Percentiles rank a stretch among this genome's conserved stretches.
These are phyloP conservation scores for Pharmacophagus antenor DNA, from an alignment of 2,888 invertebrate species.

Conservation along the genomic window DNA sequence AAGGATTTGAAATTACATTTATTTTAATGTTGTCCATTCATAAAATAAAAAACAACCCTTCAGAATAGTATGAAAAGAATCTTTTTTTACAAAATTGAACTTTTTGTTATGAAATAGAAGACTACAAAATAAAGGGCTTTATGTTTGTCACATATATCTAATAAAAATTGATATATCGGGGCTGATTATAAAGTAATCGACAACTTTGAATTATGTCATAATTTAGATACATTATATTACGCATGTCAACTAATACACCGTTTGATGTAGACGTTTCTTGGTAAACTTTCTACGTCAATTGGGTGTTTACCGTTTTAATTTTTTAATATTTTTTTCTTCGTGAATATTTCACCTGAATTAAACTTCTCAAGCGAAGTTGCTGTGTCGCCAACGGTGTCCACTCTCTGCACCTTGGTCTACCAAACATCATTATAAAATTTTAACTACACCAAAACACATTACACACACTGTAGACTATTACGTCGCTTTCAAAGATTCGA, in stretches of 20 bases:
- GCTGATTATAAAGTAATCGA: background rate
- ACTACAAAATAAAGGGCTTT: background rate
- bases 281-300: conserved; percentile 42
- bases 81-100: too few relatives aligned
- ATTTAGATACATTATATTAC: background rate
- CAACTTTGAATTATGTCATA: background rate
- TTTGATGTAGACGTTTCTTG: conserved; percentile 59
- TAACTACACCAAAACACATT: conserved; percentile 38
- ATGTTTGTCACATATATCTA: background rate
- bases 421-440: conserved; percentile 63
- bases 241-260: conserved; percentile 14
- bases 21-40: too few relatives aligned
- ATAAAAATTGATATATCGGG: background rate
- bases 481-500: conserved; percentile 20
- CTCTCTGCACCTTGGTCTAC: conserved; percentile 86
- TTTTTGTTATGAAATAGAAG: too few relatives aligned
- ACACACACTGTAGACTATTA: conserved; percentile 26
- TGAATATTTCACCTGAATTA: conserved; percentile 84
- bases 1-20: too few relatives aligned
- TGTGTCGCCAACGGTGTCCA: conserved; percentile 92
- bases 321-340: background rate
- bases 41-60: too few relatives aligned
- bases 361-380: conserved; percentile 89
- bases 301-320: background rate
- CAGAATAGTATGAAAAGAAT: too few relatives aligned